Base-by-base conservation (phyloP, 2,888 invertebrate genomes). In the Eurytoma californica region DNA sequence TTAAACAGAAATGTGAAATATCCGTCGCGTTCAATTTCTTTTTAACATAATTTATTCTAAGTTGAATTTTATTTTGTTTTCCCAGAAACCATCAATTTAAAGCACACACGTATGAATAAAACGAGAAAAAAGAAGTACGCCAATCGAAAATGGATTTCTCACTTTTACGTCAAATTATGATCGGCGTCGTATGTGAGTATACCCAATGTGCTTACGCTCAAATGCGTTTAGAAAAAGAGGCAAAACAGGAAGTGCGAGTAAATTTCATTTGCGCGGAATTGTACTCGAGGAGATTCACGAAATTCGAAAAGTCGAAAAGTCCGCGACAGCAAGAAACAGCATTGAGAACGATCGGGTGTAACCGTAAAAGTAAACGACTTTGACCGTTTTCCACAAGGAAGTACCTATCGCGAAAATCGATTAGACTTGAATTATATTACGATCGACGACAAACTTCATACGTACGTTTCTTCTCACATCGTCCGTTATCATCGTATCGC, bases 181-280 rank as follows among this genome's bases (percentile, higher is more conserved):
- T 90, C 68, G 90, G 88, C 5, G 76, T 88, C 20, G 82, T 89
- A 30, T 90, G 90, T 90, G 84, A 90, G 90, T 90, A 87, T 80
- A 28, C 20, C 39, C 30, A 30, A 57, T 16, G 53, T 20, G 53
- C 65, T 77, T 63, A 63, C 20, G n/a, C 39, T 30, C 9, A 55
- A 49, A n/a, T 30, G 14, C 18, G 60, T 13, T 3, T 13, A 53
- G 20, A 51, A 68, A 47, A 51, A 70, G 77, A 69, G 63, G 63
- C 57, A 67, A 81, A 81, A 78, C 67, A 75, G 57, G 65, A 75
- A 80, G 60, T 39, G 14, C 55, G 61, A 76, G 72, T 72, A 77
- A 77, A 80, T 80, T 72, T 72, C 51, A 65, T 69, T 80, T 73
- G 49, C 65, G 39, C 39, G 39, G 39, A 39, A 39, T 39, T 39